These are phyloP conservation scores for Scomber scombrus DNA, from an alignment of 2,113 vertebrate genomes.

Conservation along the genomic window DNA sequence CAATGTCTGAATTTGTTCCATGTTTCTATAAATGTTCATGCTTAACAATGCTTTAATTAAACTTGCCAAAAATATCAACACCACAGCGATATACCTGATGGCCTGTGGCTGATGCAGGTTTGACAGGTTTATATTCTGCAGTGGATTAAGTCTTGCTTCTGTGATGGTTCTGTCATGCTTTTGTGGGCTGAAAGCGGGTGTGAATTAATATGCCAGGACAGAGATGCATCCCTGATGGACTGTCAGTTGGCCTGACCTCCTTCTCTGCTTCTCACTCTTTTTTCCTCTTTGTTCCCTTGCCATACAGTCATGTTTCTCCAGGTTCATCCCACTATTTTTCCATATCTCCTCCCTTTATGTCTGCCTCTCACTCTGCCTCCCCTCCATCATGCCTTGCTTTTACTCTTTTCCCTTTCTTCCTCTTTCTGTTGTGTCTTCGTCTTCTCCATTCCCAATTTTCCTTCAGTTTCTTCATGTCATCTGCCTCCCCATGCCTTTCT, in stretches of 20 bases:
- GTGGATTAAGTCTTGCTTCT: constrained; percentile 23
- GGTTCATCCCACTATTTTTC: not conserved
- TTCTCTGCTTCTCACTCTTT: constrained; percentile 33
- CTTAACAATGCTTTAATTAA: constrained; percentile 14
- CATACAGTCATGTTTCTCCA: not conserved
- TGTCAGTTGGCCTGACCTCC: constrained; percentile 65
- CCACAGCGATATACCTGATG: not conserved
- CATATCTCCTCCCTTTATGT: constrained; percentile 5
- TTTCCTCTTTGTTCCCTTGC: constrained; percentile 32
- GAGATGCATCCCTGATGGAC: constrained; percentile 36
- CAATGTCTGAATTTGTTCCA: not conserved
- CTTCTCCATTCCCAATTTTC: constrained; percentile 7
- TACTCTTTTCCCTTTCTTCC: not conserved
- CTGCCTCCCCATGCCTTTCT: not conserved
- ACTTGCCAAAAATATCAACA: not conserved
- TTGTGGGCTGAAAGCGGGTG: constrained; percentile 45
- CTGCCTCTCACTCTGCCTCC: constrained; percentile 2
- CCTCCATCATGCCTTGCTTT: not conserved
- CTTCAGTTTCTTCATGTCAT: constrained; percentile 5
- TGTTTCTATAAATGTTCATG: not conserved
- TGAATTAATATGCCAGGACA: constrained; percentile 48
- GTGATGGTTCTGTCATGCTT: constrained; percentile 12
- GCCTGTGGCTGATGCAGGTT: constrained; percentile 3
- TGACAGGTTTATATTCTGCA: constrained; percentile 42
- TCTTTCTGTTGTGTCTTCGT: not conserved